Evolutionary conservation across 2,113 vertebrate genomes (phyloP).

Genomic region (Choloepus hoffmanni): DNA sequence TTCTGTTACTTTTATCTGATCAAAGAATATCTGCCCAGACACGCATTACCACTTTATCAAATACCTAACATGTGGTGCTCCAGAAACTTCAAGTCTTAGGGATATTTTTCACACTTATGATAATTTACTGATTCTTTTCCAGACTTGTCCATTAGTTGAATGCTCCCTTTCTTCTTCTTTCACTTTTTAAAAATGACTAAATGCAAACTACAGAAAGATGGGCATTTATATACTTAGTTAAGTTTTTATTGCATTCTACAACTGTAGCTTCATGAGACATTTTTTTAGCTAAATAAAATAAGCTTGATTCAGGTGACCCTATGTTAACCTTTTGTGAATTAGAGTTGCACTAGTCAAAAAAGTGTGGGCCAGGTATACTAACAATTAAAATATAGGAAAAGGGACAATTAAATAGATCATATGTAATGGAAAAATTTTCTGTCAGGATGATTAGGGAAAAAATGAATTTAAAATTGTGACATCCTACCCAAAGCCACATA

Average conservation of each 20-base stretch:
- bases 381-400: conserved; percentile 14
- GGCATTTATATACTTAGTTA: neutral
- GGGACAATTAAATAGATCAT: neutral
- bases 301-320: neutral
- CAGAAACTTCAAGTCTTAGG: neutral
- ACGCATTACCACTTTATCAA: conserved; percentile 49
- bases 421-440: neutral
- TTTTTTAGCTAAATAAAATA: neutral
- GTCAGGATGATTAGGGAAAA: neutral
- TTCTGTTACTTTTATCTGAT: conserved; percentile 54
- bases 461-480: conserved; percentile 1
- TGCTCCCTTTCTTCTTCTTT: neutral
- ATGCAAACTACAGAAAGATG: neutral
- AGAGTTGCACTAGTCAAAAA: neutral
- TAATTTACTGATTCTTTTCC: neutral
- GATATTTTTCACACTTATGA: neutral
- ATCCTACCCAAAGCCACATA: neutral
- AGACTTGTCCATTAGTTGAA: neutral
- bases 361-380: neutral
- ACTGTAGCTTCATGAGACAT: neutral
- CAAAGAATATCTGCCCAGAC: conserved; percentile 63
- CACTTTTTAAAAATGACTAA: neutral
- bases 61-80: conserved; percentile 29
- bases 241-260: neutral
- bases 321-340: neutral